phyloP scores from a whole-genome alignment of 2,797 vertebrate species.

The Parauchenoglanis ngamensis region DNA sequence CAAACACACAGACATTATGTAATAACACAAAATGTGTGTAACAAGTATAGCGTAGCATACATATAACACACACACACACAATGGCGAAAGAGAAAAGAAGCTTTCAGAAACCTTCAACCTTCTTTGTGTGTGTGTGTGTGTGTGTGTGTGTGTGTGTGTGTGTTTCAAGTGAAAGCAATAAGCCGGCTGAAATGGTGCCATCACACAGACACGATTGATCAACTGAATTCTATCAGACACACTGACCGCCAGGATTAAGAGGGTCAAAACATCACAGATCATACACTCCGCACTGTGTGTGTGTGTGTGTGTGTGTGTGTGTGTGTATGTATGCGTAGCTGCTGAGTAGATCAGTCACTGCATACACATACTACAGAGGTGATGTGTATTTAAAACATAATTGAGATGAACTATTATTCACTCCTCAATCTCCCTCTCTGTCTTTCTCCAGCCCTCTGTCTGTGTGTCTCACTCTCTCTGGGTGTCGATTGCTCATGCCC shows the following conservation, averaged over 20 bases:
- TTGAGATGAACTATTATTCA: constrained; percentile 44
- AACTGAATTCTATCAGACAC: constrained; percentile 99
- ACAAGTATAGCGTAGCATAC: neutral
- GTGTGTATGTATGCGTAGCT: neutral
- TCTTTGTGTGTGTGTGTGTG: constrained; percentile 45
- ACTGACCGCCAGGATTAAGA: constrained; percentile 98
- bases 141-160: constrained; percentile 64
- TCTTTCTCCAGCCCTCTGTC: neutral
- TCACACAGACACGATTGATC: constrained; percentile 99
- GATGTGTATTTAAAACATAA: constrained; percentile 42
- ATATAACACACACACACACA: neutral
- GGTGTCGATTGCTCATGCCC: constrained; percentile 55
- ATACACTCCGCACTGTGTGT: constrained; percentile 77
- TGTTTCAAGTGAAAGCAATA: constrained; percentile 96
- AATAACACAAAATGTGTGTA: neutral
- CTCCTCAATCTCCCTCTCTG: constrained; percentile 39
- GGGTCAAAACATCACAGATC: constrained; percentile 97
- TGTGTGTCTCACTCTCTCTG: constrained; percentile 27
- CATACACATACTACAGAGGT: neutral
- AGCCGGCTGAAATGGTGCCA: constrained; percentile 99
- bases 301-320: constrained; percentile 36
- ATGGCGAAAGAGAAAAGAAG: neutral
- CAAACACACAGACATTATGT: neutral
- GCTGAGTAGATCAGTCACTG: neutral
- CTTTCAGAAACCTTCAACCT: constrained; percentile 16